Base-by-base conservation (phyloP, 2,113 vertebrate genomes). In the Dasyornis broadbenti region DNA sequence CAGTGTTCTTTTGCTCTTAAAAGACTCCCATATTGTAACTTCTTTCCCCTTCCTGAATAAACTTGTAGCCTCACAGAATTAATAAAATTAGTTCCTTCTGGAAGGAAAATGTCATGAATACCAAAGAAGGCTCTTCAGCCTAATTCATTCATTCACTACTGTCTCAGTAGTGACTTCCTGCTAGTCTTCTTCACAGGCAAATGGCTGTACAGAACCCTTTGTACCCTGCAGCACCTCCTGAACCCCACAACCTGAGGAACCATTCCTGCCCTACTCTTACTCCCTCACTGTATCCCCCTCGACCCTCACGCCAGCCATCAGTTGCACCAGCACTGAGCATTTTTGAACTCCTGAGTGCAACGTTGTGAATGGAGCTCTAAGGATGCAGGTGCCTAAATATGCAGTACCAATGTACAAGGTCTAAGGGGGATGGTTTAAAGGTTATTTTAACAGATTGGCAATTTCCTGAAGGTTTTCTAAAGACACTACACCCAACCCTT, bases 281-380 rank as follows among this genome's bases (percentile, higher is more conserved):
- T 35, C 57, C 12, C 15, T 68, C 65, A 16, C 39, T 10, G 10
- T 49, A 66, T 54, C 20, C 15, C 19, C 13, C 63, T 83, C 2
- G 0, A 33, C 30, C 23, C 39, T 59, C 54, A 45, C 33, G 47
- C 3, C 47, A 82, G 20, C 19, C 18, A 31, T 7, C 1, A 1
- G 8, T 7, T 33, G 12, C 17, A n/a, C 14, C 20, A 49, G 19
- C 30, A 44, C 24, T 33, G 7, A 75, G 39, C 7, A 24, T 40
- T 18, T 73, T 64, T 22, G 22, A 11, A 24, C 31, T 82, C 17
- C 49, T 39, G 40, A 79, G 77, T 1, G 2, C 47, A 56, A 57
- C 70, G 28, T 26, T 33, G 10, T 7, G 33, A 73, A 68, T 2
- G 5, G 11, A 40, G 16, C 8, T 75, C 47, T 20, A 54, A 5